Evolutionary conservation across 2,113 vertebrate species (phyloP).

Genomic region (Ptyas mucosa): DNA sequence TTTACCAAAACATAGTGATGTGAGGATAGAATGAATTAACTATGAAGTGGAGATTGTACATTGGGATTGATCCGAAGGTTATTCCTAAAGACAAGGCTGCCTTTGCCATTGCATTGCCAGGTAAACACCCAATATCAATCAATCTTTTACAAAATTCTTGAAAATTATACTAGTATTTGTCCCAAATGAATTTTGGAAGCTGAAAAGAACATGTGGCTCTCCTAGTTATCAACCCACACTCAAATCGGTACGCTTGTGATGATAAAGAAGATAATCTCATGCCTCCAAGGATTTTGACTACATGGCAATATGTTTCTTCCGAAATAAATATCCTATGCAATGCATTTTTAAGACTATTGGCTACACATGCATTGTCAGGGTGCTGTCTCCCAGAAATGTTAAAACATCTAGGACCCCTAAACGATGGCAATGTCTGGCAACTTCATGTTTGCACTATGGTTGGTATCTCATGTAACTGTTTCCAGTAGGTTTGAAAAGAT

Average conservation of each 20-base stretch:
- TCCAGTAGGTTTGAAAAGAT: not conserved
- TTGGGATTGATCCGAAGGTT: not conserved
- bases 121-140: not conserved
- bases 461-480: slow-evolving; percentile 36
- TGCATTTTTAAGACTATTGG: slow-evolving; percentile 41
- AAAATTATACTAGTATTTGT: slow-evolving; percentile 4
- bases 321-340: slow-evolving; percentile 61
- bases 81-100: not conserved
- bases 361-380: slow-evolving; percentile 49
- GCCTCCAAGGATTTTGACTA: slow-evolving; percentile 54
- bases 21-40: not conserved
- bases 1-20: not conserved
- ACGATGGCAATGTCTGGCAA: slow-evolving; percentile 39
- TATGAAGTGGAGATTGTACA: not conserved
- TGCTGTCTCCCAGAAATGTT: slow-evolving; percentile 46
- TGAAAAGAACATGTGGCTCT: not conserved
- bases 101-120: not conserved
- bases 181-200: not conserved
- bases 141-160: slow-evolving; percentile 6
- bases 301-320: slow-evolving; percentile 53
- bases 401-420: slow-evolving; percentile 55
- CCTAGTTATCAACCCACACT: slow-evolving; percentile 28
- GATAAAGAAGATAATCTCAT: slow-evolving; percentile 49
- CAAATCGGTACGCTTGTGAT: slow-evolving; percentile 55
- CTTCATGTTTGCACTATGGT: not conserved